Conservation (phyloP, 2,888 invertebrate genomes). For the Synergus japonicus region DNA sequence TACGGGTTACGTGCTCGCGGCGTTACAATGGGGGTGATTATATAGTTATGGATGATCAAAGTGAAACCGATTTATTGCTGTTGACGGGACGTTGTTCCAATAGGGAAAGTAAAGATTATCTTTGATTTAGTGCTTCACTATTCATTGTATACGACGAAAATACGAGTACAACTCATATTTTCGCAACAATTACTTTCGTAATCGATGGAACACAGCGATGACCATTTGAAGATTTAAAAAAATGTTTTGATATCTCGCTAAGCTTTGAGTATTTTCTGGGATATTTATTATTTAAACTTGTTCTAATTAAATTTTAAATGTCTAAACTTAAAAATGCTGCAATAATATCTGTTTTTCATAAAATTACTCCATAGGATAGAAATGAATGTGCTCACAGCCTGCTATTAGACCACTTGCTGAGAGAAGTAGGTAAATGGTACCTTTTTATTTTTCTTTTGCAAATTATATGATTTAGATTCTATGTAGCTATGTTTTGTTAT, state of each 20-base stretch:
- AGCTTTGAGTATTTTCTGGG: too few species aligned
- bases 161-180: background rate
- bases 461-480: constrained; percentile 1
- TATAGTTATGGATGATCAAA: background rate
- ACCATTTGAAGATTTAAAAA: too few species aligned
- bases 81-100: background rate
- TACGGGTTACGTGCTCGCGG: background rate
- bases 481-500: background rate
- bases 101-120: background rate
- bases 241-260: too few species aligned
- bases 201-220: too few species aligned
- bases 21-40: background rate
- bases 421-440: background rate
- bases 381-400: background rate
- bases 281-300: too few species aligned
- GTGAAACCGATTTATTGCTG: constrained; percentile 3
- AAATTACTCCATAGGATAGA: background rate
- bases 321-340: background rate
- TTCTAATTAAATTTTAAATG: background rate
- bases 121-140: background rate
- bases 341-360: background rate
- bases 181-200: too few species aligned
- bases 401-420: background rate
- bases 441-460: background rate
- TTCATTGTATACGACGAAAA: background rate